These are phyloP conservation scores for Oreochromis mossambicus DNA, from an alignment of 2,797 vertebrate species.

Conservation along the genomic window DNA sequence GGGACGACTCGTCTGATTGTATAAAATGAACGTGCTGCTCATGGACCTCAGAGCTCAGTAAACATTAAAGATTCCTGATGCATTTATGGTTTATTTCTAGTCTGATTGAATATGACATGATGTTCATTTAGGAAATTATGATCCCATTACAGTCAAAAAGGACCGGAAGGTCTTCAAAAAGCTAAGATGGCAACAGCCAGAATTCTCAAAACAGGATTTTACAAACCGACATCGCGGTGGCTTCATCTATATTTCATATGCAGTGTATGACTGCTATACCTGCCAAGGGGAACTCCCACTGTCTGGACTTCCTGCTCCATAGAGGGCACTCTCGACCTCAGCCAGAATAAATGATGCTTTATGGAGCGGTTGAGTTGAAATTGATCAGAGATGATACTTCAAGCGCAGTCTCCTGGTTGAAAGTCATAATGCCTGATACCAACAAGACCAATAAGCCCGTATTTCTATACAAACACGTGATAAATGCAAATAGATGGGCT, in stretches of 20 bases:
- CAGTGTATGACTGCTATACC: neutral
- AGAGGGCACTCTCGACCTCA: neutral
- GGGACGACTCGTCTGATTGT: rapidly evolving
- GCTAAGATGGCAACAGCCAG: neutral
- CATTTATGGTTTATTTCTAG: neutral
- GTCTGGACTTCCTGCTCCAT: neutral
- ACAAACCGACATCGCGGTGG: neutral
- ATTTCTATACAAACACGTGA: neutral
- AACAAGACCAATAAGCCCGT: neutral
- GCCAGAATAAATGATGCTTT: neutral
- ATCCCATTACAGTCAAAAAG: neutral
- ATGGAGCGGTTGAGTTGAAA: neutral
- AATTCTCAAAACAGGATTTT: neutral
- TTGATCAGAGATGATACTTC: neutral
- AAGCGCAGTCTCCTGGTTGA: neutral
- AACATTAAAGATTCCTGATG: neutral
- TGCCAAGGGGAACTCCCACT: neutral
- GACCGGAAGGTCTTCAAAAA: neutral
- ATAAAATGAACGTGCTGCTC: neutral
- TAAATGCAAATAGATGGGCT: neutral
- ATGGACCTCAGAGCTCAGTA: neutral
- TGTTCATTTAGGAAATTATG: neutral
- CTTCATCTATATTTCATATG: neutral
- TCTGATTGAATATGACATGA: neutral
- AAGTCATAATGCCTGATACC: neutral